These are phyloP conservation scores for Galago senegalensis DNA, from an alignment of 2,797 vertebrate genomes.

Conservation along the genomic window DNA sequence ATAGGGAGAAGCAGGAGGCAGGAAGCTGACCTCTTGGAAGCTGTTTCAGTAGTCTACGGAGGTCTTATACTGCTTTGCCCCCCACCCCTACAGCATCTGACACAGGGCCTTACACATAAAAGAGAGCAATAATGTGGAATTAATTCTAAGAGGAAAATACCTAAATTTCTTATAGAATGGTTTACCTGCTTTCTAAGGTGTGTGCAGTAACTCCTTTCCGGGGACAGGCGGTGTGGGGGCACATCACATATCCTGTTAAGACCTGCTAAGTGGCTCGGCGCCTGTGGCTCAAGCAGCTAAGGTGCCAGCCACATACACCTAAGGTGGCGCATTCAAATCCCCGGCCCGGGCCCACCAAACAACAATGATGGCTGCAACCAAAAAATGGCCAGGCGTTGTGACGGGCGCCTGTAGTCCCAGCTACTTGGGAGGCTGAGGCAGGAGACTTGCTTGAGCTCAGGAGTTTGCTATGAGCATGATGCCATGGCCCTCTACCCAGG, in stretches of 20 bases:
- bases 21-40: not conserved
- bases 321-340: too few relatives aligned
- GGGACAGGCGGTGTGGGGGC: rapidly evolving
- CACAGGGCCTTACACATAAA: not conserved
- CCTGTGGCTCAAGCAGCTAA: too few relatives aligned
- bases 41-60: not conserved
- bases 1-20: not conserved
- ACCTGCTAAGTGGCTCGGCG: not conserved
- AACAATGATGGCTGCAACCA: too few relatives aligned
- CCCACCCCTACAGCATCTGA: not conserved
- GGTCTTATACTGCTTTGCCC: too few relatives aligned
- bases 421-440: too few relatives aligned
- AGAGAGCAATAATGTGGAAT: not conserved
- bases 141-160: conserved; percentile 20
- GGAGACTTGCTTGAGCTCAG: too few relatives aligned
- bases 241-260: not conserved
- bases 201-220: not conserved
- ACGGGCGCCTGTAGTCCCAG: too few relatives aligned
- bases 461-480: too few relatives aligned
- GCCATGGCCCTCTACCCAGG: too few relatives aligned
- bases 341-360: too few relatives aligned
- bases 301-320: too few relatives aligned
- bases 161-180: not conserved
- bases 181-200: not conserved
- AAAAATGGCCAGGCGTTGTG: too few relatives aligned